phyloP scores from a whole-genome alignment of 1,140 invertebrate genomes.

The Thereuonema tuberculata region DNA sequence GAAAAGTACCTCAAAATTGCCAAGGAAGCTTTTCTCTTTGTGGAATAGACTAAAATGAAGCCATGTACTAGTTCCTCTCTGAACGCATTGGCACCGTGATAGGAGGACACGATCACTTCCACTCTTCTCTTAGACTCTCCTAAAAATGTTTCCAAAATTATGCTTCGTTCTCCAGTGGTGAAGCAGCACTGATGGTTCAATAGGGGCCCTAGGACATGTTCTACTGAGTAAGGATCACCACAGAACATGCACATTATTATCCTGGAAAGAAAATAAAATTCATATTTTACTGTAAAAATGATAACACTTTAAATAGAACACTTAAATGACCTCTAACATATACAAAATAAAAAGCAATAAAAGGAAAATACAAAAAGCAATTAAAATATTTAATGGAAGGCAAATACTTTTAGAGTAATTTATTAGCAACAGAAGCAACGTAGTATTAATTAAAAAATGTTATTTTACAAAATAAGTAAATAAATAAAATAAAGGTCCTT shows the following conservation, averaged over 20 bases:
- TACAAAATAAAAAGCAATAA: too few relatives aligned
- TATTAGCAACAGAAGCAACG: too few relatives aligned
- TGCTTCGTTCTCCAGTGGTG: slow-evolving; percentile 68
- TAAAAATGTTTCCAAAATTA: slow-evolving; percentile 79
- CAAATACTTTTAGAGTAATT: too few relatives aligned
- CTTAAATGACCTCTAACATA: slow-evolving; percentile 17
- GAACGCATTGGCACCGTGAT: slow-evolving; percentile 84
- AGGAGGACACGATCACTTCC: slow-evolving; percentile 87
- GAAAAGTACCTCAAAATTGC: slow-evolving; percentile 85
- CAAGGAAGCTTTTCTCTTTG: slow-evolving; percentile 85
- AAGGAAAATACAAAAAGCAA: too few relatives aligned
- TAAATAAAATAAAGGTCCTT: too few relatives aligned
- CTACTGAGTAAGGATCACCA: slow-evolving; percentile 83
- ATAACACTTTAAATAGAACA: slow-evolving; percentile 19
- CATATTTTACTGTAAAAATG: slow-evolving; percentile 11
- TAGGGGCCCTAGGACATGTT: slow-evolving; percentile 75
- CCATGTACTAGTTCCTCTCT: slow-evolving; percentile 87
- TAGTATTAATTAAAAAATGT: too few relatives aligned
- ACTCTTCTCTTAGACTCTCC: slow-evolving; percentile 68
- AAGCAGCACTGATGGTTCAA: slow-evolving; percentile 75
- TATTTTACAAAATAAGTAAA: too few relatives aligned
- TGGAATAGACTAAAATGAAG: slow-evolving; percentile 89
- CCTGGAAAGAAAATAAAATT: slow-evolving; percentile 33
- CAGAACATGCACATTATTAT: slow-evolving; percentile 96
- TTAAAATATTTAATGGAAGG: too few relatives aligned